Evolutionary conservation across 2,888 invertebrate genomes (phyloP).

Genomic region (Diadegma fenestrale): DNA sequence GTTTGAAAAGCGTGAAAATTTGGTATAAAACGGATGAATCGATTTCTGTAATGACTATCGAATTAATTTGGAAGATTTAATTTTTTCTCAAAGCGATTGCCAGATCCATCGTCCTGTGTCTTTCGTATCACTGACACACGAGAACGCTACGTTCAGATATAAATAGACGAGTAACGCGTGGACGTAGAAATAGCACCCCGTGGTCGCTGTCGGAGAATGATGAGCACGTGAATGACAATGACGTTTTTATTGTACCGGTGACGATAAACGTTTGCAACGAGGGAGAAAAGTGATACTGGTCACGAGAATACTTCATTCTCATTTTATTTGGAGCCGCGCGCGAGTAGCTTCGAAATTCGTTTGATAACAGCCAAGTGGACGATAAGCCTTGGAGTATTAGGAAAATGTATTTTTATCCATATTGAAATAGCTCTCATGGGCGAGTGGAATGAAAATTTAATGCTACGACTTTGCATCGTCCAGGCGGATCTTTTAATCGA

Average conservation of each 20-base stretch:
- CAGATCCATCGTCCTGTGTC: background rate
- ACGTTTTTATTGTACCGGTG: background rate
- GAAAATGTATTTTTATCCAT: background rate
- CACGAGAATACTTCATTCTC: background rate
- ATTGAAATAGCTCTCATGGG: background rate
- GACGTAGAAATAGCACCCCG: background rate
- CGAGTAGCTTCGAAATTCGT: background rate
- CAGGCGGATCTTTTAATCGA: background rate
- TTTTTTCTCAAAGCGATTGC: background rate
- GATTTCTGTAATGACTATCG: background rate
- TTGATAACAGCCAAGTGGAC: background rate
- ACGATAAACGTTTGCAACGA: background rate
- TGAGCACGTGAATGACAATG: background rate
- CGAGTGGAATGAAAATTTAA: background rate
- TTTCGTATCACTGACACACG: background rate
- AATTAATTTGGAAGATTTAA: background rate
- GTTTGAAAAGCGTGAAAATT: background rate
- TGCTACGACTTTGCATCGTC: background rate
- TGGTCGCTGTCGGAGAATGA: background rate
- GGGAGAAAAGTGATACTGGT: background rate
- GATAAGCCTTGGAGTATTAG: background rate
- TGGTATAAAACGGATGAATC: background rate
- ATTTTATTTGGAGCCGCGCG: background rate
- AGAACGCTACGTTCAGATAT: background rate
- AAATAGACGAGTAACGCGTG: constrained; percentile 5